Evolutionary conservation across 1,140 invertebrate species (phyloP).

Genomic region (Tetragnatha versicolor): DNA sequence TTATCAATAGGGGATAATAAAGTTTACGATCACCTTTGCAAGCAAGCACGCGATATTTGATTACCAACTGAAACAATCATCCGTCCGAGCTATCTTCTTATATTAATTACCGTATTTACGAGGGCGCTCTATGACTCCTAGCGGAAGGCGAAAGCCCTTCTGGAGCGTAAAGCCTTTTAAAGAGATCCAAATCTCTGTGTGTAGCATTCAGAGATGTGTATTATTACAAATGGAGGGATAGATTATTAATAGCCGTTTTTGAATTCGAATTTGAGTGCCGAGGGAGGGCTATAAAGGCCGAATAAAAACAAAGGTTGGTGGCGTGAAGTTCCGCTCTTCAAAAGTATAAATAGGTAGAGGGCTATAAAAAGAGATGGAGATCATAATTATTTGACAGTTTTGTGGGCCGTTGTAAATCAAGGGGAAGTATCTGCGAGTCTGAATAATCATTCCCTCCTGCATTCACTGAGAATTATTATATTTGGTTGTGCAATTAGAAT

Average conservation of each 20-base stretch:
- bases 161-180: neutral
- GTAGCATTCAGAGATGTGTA: neutral
- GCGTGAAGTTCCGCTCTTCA: neutral
- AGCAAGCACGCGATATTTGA: slow-evolving; percentile 28
- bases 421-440: slow-evolving; percentile 22
- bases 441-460: slow-evolving; percentile 42
- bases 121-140: neutral
- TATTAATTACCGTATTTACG: slow-evolving; percentile 41
- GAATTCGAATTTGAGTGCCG: slow-evolving; percentile 22
- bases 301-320: neutral
- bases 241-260: slow-evolving; percentile 22
- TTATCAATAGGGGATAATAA: slow-evolving; percentile 46
- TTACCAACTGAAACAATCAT: slow-evolving; percentile 44
- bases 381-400: slow-evolving; percentile 53
- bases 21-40: slow-evolving; percentile 28
- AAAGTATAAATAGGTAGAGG: slow-evolving; percentile 8
- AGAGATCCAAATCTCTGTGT: neutral
- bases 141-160: neutral
- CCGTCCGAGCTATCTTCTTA: slow-evolving; percentile 18
- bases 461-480: slow-evolving; percentile 39
- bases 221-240: neutral
- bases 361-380: slow-evolving; percentile 51
- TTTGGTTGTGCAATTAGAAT: slow-evolving; percentile 41
- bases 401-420: slow-evolving; percentile 43
- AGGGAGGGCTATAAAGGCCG: slow-evolving; percentile 2